Evolutionary conservation across 1,140 invertebrate species (phyloP).

Genomic region (Euura saliciscinereae): DNA sequence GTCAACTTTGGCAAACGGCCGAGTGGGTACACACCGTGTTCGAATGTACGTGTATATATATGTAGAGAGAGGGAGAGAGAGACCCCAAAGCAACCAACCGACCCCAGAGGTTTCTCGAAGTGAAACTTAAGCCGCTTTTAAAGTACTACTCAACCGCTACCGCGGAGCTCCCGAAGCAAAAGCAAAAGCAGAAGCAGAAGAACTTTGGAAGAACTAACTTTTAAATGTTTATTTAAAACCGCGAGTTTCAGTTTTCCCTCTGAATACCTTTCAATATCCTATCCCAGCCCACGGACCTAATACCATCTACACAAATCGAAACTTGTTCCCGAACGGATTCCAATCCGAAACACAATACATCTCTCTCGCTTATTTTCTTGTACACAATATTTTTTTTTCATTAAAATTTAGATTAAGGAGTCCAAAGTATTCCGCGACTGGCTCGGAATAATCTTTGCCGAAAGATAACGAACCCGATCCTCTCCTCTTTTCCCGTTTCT

Average conservation of each 20-base stretch:
- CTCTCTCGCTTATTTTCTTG: too few species aligned
- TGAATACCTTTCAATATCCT: slow-evolving; percentile 3
- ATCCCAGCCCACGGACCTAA: not conserved
- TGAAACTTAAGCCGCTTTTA: slow-evolving; percentile 4
- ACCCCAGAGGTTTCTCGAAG: not conserved
- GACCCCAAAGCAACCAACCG: not conserved
- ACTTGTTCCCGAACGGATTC: not conserved
- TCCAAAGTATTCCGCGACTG: not conserved
- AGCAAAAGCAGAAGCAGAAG: not conserved
- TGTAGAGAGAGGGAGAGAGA: not conserved
- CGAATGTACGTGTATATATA: not conserved
- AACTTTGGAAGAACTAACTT: not conserved
- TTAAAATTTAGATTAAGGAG: too few species aligned
- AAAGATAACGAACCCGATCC: not conserved
- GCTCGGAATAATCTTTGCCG: not conserved
- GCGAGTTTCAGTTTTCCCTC: not conserved
- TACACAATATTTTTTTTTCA: too few species aligned
- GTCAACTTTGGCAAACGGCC: slow-evolving; percentile 5
- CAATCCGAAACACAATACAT: too few species aligned
- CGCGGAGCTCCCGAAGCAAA: not conserved
- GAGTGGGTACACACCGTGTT: not conserved
- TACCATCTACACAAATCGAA: not conserved
- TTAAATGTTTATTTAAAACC: slow-evolving; percentile 6
- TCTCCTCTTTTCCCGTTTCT: not conserved
- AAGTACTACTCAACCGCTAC: slow-evolving; percentile 7